Evolutionary conservation across 2,888 invertebrate species (phyloP).

Genomic region (Carpatolechia fugitivella): DNA sequence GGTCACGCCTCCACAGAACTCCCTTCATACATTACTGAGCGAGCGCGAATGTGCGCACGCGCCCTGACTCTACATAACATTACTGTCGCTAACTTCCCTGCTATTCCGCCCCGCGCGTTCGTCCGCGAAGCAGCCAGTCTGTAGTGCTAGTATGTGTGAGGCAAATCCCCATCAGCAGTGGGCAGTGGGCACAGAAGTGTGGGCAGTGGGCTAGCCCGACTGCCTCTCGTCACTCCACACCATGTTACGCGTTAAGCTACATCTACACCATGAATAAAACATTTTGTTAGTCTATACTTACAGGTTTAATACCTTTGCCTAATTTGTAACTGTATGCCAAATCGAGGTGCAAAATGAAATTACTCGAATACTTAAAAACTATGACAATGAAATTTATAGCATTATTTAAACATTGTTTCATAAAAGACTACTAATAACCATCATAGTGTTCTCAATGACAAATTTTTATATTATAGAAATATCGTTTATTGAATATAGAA

Average conservation of each 20-base stretch:
- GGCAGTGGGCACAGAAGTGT: not conserved
- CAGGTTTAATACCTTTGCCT: conserved; percentile 58
- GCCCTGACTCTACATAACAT: no score
- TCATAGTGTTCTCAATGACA: conserved; percentile 72
- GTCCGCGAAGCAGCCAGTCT: no score
- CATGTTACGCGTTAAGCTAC: conserved; percentile 60
- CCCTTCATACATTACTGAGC: no score
- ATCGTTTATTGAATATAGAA: conserved; percentile 77
- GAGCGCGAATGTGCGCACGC: no score
- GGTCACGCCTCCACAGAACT: no score
- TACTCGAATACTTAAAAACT: conserved; percentile 74
- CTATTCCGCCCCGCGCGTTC: no score
- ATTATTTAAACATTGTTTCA: conserved; percentile 68
- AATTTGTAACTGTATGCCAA: conserved; percentile 72
- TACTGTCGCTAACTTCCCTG: no score
- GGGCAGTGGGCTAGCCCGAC: no score
- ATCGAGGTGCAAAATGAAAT: conserved; percentile 75
- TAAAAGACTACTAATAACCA: conserved; percentile 73
- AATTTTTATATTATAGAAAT: conserved; percentile 75
- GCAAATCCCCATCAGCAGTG: no score
- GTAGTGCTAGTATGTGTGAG: no score
- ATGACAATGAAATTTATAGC: conserved; percentile 75
- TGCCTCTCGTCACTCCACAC: conserved; percentile 14
- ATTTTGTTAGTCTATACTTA: conserved; percentile 65
- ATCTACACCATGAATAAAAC: conserved; percentile 69